These are phyloP conservation scores for Gadopsis marmoratus DNA, from an alignment of 2,797 vertebrate species.

Conservation along the genomic window DNA sequence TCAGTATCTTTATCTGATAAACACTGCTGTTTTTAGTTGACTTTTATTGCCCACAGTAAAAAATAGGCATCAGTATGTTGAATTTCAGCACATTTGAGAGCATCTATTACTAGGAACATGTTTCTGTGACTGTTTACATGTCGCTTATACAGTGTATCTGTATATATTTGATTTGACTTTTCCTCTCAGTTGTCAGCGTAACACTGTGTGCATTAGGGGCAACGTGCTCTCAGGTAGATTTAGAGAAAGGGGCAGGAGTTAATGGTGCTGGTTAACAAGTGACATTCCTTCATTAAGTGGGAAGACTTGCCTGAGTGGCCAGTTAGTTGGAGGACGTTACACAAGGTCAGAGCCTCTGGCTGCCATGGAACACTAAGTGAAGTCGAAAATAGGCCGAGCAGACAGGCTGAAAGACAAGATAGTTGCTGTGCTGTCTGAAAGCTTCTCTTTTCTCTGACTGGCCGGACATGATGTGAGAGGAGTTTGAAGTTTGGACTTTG, in stretches of 20 bases:
- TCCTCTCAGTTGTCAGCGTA: slow-evolving; percentile 1
- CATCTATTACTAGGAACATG: neutral
- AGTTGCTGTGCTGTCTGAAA: slow-evolving; percentile 52
- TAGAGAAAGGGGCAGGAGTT: slow-evolving; percentile 35
- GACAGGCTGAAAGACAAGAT: slow-evolving; percentile 48
- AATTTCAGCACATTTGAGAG: neutral
- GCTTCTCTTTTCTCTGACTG: slow-evolving; percentile 45
- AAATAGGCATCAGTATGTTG: neutral
- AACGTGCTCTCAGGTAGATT: slow-evolving; percentile 44
- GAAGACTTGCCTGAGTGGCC: slow-evolving; percentile 65
- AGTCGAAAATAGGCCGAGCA: slow-evolving; percentile 58
- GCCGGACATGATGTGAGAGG: slow-evolving; percentile 56
- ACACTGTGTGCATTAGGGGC: slow-evolving; percentile 16
- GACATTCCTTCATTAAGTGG: slow-evolving; percentile 67
- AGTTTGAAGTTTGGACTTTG: slow-evolving; percentile 66
- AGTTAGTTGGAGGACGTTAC: slow-evolving; percentile 68
- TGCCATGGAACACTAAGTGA: slow-evolving; percentile 48
- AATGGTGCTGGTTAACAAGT: slow-evolving; percentile 62
- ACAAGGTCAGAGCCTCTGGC: slow-evolving; percentile 71
- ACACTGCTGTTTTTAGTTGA: neutral
- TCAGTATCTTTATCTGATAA: slow-evolving; percentile 6
- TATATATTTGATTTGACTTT: neutral
- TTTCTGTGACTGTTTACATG: neutral
- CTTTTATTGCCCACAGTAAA: slow-evolving; percentile 12
- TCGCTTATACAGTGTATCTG: neutral